Percentiles rank a stretch among this genome's conserved stretches.
phyloP scores from a whole-genome alignment of 2,113 vertebrate genomes.

The Tychaedon coryphoeus region DNA sequence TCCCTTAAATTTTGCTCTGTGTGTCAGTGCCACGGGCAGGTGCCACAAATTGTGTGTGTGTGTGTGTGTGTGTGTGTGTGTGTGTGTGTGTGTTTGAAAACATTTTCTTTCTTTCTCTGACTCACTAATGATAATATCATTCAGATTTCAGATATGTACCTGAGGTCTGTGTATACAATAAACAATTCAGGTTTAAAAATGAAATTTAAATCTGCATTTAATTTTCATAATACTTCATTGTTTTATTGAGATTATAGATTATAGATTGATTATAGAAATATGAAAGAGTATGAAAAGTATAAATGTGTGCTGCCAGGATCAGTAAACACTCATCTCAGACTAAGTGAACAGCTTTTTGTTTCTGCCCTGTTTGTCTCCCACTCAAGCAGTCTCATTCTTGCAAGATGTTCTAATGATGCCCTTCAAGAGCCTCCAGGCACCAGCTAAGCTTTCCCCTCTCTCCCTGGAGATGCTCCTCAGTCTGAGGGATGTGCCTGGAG shows the following conservation, averaged over 20 bases:
- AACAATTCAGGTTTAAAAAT: neutral
- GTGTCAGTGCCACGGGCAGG: neutral
- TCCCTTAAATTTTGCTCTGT: neutral
- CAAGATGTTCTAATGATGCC: neutral
- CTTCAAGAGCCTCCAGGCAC: neutral
- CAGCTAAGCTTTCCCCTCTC: neutral
- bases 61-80: neutral
- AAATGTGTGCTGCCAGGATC: neutral
- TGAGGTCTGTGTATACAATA: neutral
- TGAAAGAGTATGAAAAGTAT: neutral
- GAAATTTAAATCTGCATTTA: neutral
- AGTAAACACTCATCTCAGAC: neutral
- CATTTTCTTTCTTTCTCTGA: neutral
- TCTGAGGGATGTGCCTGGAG: neutral
- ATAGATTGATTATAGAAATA: neutral
- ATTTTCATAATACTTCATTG: neutral
- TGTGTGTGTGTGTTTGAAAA: neutral
- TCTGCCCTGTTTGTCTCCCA: neutral
- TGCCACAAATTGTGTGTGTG: neutral
- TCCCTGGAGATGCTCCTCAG: neutral
- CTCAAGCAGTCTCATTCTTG: neutral
- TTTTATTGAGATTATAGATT: neutral
- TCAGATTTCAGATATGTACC: neutral
- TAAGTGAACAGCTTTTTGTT: neutral
- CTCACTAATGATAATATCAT: neutral